Evolutionary conservation across 1,140 invertebrate species (phyloP).

Genomic region (Octopus sinensis): DNA sequence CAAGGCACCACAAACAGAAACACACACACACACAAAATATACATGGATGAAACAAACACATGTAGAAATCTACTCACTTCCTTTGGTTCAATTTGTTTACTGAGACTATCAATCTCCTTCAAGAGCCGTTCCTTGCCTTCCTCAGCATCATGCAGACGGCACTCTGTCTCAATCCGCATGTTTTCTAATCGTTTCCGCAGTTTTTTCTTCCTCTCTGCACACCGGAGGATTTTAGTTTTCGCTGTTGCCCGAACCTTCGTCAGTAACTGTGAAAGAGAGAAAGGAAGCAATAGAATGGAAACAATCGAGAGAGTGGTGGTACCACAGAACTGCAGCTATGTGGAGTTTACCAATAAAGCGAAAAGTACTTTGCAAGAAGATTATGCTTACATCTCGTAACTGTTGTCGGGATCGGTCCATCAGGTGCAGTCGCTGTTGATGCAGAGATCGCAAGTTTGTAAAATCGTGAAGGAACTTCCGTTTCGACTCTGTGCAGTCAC

Average conservation of each 20-base stretch:
- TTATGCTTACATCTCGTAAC: conserved; percentile 36
- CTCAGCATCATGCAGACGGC: conserved; percentile 34
- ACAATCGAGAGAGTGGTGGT: neutral
- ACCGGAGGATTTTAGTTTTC: conserved; percentile 30
- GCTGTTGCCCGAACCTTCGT: conserved; percentile 25
- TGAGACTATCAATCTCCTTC: conserved; percentile 36
- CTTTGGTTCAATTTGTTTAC: conserved; percentile 33
- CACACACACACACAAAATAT: neutral
- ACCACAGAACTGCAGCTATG: neutral
- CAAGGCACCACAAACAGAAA: too few relatives aligned
- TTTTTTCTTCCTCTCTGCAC: conserved; percentile 28
- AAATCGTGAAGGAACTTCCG: conserved; percentile 42
- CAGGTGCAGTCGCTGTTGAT: conserved; percentile 38
- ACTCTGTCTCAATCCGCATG: conserved; percentile 39
- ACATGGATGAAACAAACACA: neutral
- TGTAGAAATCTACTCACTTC: conserved; percentile 11
- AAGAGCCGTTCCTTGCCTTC: conserved; percentile 37
- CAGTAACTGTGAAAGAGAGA: conserved; percentile 31
- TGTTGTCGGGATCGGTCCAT: conserved; percentile 28
- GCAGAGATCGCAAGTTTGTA: conserved; percentile 35
- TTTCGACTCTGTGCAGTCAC: conserved; percentile 38
- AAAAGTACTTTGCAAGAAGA: neutral
- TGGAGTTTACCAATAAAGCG: neutral
- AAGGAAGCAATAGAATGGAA: conserved; percentile 2
- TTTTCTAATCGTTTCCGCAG: conserved; percentile 36